A percentile compares a stretch with the other conserved stretches of the same genome.
phyloP scores from a whole-genome alignment of 2,113 vertebrate species.

The Leptodactylus fuscus region DNA sequence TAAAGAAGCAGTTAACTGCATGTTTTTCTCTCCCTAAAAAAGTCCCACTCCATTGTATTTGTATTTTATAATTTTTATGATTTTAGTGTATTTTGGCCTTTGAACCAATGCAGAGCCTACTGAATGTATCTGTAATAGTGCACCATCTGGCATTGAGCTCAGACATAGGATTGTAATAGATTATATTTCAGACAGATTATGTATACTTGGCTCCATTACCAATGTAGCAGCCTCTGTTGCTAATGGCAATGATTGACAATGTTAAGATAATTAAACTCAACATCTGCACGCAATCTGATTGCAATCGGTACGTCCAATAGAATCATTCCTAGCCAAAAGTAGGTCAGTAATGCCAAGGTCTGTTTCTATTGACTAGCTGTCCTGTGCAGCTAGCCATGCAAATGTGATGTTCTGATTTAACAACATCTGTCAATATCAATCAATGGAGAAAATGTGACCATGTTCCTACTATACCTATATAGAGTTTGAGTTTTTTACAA shows the following conservation, averaged over 20 bases:
- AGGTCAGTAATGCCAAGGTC: not conserved
- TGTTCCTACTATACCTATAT: too few species aligned
- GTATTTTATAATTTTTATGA: too few species aligned
- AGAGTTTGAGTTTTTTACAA: too few species aligned
- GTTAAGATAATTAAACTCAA: constrained; percentile 20
- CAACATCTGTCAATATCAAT: not conserved
- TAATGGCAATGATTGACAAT: not conserved
- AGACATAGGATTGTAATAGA: constrained; percentile 1
- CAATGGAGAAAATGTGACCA: not conserved
- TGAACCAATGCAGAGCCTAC: too few species aligned
- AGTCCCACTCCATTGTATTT: too few species aligned
- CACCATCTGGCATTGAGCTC: not conserved
- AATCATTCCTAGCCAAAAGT: not conserved
- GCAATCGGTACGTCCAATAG: not conserved
- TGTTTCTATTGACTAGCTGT: not conserved
- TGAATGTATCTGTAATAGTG: not conserved
- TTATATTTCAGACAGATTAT: constrained; percentile 19
- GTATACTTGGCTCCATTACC: not conserved
- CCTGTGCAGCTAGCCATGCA: too few species aligned
- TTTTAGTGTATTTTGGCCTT: too few species aligned
- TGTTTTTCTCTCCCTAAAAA: too few species aligned
- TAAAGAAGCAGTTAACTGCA: too few species aligned
- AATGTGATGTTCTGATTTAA: not conserved
- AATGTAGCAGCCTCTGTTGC: not conserved
- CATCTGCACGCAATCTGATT: constrained; percentile 6